Evolutionary conservation across 2,888 invertebrate species (phyloP).

Genomic region (Hipparchia sbordonii): DNA sequence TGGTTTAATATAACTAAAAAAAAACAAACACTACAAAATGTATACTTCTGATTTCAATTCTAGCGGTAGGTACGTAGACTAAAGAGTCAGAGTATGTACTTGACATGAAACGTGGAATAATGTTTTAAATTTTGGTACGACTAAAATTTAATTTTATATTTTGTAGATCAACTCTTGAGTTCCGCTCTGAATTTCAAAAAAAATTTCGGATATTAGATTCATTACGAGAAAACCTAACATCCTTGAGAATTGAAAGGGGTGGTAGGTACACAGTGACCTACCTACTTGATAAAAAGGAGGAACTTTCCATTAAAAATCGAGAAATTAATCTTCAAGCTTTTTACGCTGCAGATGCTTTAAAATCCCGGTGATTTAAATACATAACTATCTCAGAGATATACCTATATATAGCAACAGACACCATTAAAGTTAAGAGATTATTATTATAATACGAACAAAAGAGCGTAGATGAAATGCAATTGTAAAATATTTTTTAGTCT

Average conservation of each 20-base stretch:
- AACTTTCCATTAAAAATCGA: neutral
- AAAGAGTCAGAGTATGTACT: slow-evolving; percentile 2
- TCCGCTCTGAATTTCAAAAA: neutral
- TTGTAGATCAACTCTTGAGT: neutral
- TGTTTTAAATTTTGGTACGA: slow-evolving; percentile 5
- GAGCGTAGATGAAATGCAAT: slow-evolving; percentile 4
- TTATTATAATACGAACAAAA: neutral
- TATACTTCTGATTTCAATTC: slow-evolving; percentile 15
- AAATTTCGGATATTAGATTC: neutral
- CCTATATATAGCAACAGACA: neutral
- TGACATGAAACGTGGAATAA: slow-evolving; percentile 11
- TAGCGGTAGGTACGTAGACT: slow-evolving; percentile 4
- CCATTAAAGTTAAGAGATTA: neutral
- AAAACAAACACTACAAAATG: slow-evolving; percentile 13
- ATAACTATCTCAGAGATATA: neutral
- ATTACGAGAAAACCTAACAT: neutral
- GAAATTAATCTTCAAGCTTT: slow-evolving; percentile 10
- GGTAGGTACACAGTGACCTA: neutral
- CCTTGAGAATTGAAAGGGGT: neutral
- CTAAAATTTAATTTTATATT: slow-evolving; percentile 2
- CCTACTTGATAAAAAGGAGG: neutral
- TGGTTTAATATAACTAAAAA: slow-evolving; percentile 12
- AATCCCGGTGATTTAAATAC: slow-evolving; percentile 2
- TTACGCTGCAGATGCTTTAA: neutral
- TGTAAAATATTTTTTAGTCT: neutral